Evolutionary conservation across 2,797 vertebrate species (phyloP).

Genomic region (Macrochelys suwanniensis): DNA sequence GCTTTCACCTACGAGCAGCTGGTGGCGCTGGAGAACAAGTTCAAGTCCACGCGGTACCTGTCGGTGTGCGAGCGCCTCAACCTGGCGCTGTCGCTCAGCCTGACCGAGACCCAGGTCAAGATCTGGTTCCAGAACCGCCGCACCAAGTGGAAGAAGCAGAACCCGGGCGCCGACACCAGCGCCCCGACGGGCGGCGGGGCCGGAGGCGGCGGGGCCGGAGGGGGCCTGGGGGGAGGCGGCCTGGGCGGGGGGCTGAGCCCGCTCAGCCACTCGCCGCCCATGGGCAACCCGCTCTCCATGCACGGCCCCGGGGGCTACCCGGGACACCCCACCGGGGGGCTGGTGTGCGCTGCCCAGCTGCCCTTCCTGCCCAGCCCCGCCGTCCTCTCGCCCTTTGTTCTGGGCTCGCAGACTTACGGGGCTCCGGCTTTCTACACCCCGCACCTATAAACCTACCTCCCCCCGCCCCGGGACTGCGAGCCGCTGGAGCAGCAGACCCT

Average conservation of each 20-base stretch:
- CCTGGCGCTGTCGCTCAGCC: slow-evolving; percentile 92
- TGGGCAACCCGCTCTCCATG: slow-evolving; percentile 91
- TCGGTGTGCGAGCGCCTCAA: slow-evolving; percentile 95
- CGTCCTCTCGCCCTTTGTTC: slow-evolving; percentile 96
- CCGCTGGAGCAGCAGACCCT: not conserved
- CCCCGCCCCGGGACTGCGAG: not conserved
- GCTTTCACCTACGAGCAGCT: slow-evolving; percentile 97
- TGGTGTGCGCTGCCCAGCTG: slow-evolving; percentile 92
- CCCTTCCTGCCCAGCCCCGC: slow-evolving; percentile 94
- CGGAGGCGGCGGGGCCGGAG: slow-evolving; percentile 69
- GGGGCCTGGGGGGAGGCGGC: slow-evolving; percentile 73
- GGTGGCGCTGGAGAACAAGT: slow-evolving; percentile 96
- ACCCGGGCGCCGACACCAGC: slow-evolving; percentile 94
- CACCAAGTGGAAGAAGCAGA: slow-evolving; percentile 98
- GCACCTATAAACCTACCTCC: slow-evolving; percentile 87
- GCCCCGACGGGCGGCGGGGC: slow-evolving; percentile 86
- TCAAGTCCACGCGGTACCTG: slow-evolving; percentile 95
- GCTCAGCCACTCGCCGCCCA: slow-evolving; percentile 92
- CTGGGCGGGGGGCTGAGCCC: slow-evolving; percentile 89
- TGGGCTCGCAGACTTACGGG: slow-evolving; percentile 95
- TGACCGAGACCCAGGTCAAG: slow-evolving; percentile 96
- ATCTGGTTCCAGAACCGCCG: slow-evolving; percentile 97
- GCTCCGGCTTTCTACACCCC: slow-evolving; percentile 95
- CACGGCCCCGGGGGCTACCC: slow-evolving; percentile 88
- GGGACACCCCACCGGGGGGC: slow-evolving; percentile 87